Evolutionary conservation across 35 echinoderm and acorn worm genomes (phyloP).

Genomic region (Ophiothrix spiculata): DNA sequence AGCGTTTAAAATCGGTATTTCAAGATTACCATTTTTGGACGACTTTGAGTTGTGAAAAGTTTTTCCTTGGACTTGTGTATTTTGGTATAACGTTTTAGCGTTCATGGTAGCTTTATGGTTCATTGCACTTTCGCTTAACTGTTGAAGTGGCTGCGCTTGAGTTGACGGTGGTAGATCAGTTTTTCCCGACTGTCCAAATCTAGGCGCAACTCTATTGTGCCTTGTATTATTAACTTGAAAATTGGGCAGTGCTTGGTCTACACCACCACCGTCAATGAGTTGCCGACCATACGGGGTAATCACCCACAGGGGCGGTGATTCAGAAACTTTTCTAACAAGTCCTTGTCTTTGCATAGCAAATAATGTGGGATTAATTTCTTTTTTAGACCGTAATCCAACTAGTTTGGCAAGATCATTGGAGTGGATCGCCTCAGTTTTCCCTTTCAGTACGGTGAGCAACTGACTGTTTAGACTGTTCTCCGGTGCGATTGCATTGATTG

Average conservation of each 20-base stretch:
- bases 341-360: slow-evolving; percentile 72
- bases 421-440: slow-evolving; percentile 35
- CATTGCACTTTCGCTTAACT: slow-evolving; percentile 2
- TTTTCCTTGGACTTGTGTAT: neutral
- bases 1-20: slow-evolving; percentile 9
- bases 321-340: slow-evolving; percentile 66
- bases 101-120: neutral
- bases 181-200: neutral
- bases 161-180: neutral
- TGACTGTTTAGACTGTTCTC: slow-evolving; percentile 41
- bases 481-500: slow-evolving; percentile 9
- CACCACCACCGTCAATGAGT: neutral
- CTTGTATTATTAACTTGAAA: neutral
- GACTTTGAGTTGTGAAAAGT: neutral
- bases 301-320: slow-evolving; percentile 80
- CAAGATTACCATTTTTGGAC: neutral
- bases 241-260: neutral
- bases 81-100: slow-evolving; percentile 2
- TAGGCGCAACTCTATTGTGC: neutral
- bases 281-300: slow-evolving; percentile 46
- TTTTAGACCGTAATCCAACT: slow-evolving; percentile 57
- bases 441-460: slow-evolving; percentile 29
- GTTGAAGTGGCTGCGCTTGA: slow-evolving; percentile 7
- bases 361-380: slow-evolving; percentile 78
- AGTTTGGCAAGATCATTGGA: slow-evolving; percentile 63